Percentiles rank a stretch among this genome's conserved stretches.
These are phyloP conservation scores for Marcusenius ussheri DNA, from an alignment of 2,113 vertebrate species.

Conservation along the genomic window DNA sequence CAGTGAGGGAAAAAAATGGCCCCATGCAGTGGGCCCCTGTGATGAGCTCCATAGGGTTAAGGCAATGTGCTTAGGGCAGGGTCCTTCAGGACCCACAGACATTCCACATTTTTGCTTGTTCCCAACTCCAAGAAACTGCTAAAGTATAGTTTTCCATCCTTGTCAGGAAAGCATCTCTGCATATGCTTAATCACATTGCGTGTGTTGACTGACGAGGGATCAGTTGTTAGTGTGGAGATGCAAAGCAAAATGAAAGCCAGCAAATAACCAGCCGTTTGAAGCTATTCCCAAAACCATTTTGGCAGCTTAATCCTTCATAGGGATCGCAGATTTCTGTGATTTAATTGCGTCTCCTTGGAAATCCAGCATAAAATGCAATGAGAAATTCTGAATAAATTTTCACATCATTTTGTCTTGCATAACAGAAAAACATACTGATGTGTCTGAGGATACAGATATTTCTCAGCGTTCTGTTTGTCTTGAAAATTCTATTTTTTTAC, in stretches of 20 bases:
- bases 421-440: not conserved
- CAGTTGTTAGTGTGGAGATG: not conserved
- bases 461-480: not conserved
- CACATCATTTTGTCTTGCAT: not conserved
- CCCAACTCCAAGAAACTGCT: no score
- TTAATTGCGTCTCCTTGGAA: not conserved
- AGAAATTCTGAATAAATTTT: not conserved
- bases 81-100: not conserved
- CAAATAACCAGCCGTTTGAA: not conserved
- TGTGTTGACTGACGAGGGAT: not conserved
- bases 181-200: not conserved
- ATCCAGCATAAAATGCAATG: not conserved
- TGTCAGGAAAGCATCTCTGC: not conserved
- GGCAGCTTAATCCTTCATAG: no score
- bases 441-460: not conserved
- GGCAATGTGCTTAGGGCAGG: not conserved
- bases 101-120: not conserved
- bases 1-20: no score
- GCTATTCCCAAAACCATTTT: no score
- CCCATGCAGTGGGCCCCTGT: no score
- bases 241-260: slow-evolving; percentile 6
- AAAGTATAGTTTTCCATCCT: not conserved
- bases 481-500: not conserved
- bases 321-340: not conserved
- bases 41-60: no score